Conservation (phyloP, 1,140 invertebrate species). For the Drosophila repletoides region DNA sequence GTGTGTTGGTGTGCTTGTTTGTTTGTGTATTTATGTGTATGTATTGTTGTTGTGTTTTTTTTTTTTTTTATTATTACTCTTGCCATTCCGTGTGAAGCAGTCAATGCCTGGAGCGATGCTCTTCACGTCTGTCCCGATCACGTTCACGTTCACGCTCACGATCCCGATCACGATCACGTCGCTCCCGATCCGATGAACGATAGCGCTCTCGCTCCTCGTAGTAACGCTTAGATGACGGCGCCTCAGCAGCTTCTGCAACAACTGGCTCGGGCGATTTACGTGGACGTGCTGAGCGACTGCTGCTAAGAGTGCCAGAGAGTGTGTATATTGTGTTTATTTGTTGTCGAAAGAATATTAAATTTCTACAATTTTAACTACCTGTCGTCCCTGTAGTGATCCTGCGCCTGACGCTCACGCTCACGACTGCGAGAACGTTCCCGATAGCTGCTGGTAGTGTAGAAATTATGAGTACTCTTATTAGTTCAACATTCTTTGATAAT, state of each 20-base stretch:
- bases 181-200: constrained; percentile 87
- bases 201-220: constrained; percentile 91
- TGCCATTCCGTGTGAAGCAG: constrained; percentile 59
- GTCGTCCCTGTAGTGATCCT: constrained; percentile 88
- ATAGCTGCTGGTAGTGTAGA: constrained; percentile 72
- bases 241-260: constrained; percentile 83
- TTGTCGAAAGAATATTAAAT: background rate
- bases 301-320: constrained; percentile 71
- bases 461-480: background rate
- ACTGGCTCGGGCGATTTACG: constrained; percentile 84
- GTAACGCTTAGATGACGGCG: constrained; percentile 84
- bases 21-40: constrained; percentile 31
- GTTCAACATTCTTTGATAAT: no score
- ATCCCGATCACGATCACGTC: constrained; percentile 86
- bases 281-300: constrained; percentile 84
- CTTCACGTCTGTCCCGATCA: constrained; percentile 87
- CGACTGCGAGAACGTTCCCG: constrained; percentile 84
- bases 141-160: constrained; percentile 86
- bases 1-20: constrained; percentile 49
- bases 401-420: constrained; percentile 84
- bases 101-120: constrained; percentile 88
- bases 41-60: constrained; percentile 22
- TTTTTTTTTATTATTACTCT: constrained; percentile 32
- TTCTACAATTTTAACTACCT: constrained; percentile 85
- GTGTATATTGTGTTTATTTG: background rate